Conservation (phyloP, 2,797 vertebrate genomes). For the Acanthornis magna region DNA sequence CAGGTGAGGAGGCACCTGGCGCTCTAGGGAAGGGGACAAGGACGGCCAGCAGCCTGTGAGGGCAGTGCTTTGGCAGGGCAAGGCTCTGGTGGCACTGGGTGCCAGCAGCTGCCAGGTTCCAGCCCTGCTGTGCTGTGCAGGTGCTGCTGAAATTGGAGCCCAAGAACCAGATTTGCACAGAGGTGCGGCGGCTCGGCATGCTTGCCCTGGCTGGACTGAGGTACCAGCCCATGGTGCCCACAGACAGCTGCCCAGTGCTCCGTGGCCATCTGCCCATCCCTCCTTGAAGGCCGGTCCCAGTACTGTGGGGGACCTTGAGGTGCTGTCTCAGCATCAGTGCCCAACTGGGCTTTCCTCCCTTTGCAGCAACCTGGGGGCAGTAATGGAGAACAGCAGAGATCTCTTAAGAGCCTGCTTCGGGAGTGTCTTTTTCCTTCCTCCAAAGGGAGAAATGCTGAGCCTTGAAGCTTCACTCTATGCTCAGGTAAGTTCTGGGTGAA, state of each 20-base stretch:
- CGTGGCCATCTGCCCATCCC: neutral
- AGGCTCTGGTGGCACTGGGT: too few relatives aligned
- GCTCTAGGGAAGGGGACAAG: neutral
- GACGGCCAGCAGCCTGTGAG: neutral
- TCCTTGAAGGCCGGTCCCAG: neutral
- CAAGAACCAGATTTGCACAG: fast-evolving
- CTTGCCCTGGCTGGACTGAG: neutral
- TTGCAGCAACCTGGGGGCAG: neutral
- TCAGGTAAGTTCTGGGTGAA: neutral
- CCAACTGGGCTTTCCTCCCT: neutral
- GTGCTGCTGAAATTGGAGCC: neutral
- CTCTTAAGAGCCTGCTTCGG: neutral
- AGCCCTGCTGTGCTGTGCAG: neutral
- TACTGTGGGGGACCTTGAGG: too few relatives aligned
- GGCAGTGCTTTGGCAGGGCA: neutral
- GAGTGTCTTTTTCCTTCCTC: neutral
- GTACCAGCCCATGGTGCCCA: neutral
- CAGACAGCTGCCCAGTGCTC: too few relatives aligned
- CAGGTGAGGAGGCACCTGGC: too few relatives aligned
- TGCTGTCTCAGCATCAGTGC: neutral
- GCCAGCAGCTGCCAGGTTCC: neutral
- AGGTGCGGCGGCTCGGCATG: neutral
- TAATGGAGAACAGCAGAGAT: neutral
- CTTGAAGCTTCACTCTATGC: neutral
- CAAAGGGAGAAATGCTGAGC: neutral